phyloP scores from a whole-genome alignment of 2,113 vertebrate species.

The Notothenia rossii region DNA sequence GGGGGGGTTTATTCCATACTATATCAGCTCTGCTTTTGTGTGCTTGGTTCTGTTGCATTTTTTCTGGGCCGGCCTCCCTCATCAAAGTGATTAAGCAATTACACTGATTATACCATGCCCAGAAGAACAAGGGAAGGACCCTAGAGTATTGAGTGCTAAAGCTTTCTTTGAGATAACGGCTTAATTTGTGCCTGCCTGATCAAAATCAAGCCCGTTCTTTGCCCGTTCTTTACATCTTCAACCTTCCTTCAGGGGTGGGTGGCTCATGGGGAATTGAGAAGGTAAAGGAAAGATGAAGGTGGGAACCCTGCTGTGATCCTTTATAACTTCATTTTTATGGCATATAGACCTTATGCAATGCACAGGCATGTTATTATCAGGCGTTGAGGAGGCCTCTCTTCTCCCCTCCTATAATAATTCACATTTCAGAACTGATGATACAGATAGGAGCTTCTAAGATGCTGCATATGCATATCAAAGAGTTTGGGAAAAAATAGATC shows the following conservation, averaged over 20 bases:
- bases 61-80: conserved; percentile 72
- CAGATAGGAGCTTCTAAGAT: neutral
- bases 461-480: conserved; percentile 41
- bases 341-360: neutral
- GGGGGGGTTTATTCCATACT: neutral
- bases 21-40: conserved; percentile 43
- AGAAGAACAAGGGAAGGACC: conserved; percentile 65
- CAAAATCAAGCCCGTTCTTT: too few relatives aligned
- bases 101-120: conserved; percentile 75
- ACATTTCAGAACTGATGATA: conserved; percentile 11
- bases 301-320: neutral
- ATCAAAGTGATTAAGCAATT: conserved; percentile 82
- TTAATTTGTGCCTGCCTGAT: conserved; percentile 75
- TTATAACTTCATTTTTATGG: conserved; percentile 25
- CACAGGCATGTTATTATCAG: neutral
- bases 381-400: neutral
- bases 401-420: conserved; percentile 19
- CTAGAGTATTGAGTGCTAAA: conserved; percentile 72
- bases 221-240: conserved; percentile 42
- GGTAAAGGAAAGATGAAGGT: conserved; percentile 8
- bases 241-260: conserved; percentile 22
- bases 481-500: conserved; percentile 43
- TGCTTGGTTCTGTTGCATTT: conserved; percentile 65
- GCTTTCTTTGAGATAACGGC: conserved; percentile 75
- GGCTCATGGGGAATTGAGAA: conserved; percentile 32